Evolutionary conservation across 2,113 vertebrate species (phyloP).

Genomic region (Phalacrocorax brasilianus): DNA sequence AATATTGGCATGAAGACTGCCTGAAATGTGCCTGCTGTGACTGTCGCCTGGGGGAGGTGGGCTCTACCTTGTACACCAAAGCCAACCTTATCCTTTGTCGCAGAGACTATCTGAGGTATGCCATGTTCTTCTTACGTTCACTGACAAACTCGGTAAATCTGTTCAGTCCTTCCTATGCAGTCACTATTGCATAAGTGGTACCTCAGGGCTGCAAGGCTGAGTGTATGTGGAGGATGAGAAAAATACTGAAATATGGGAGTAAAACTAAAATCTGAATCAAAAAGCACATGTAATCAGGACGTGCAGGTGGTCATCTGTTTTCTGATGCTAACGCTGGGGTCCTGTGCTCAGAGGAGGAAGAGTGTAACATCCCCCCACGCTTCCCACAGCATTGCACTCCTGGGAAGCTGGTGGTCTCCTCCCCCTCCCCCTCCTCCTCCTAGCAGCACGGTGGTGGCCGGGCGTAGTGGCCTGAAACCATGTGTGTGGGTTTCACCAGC

Average conservation of each 20-base stretch:
- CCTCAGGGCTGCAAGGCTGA: not conserved
- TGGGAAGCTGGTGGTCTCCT: not conserved
- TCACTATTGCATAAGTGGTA: fast-evolving
- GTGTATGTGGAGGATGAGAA: not conserved
- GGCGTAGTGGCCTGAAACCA: fast-evolving
- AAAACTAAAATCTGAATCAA: not conserved
- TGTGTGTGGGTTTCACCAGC: fast-evolving
- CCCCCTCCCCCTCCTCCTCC: not conserved
- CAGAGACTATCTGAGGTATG: constrained; percentile 97
- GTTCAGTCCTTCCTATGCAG: not conserved
- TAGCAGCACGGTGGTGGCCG: fast-evolving
- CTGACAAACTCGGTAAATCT: not conserved
- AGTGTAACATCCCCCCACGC: fast-evolving
- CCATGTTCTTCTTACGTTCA: not conserved
- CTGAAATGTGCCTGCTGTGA: constrained; percentile 98
- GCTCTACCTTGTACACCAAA: constrained; percentile 98
- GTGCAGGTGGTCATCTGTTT: not conserved
- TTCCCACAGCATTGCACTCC: fast-evolving
- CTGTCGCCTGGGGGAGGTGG: constrained; percentile 96
- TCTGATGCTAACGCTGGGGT: not conserved
- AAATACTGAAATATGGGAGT: not conserved
- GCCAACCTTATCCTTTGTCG: constrained; percentile 98
- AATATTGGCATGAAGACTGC: constrained; percentile 99
- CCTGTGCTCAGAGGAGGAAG: not conserved
- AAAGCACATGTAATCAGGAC: fast-evolving